Evolutionary conservation across 2,113 vertebrate genomes (phyloP), one percentile per base, ranked within the genome.

Genomic region (Corythornis madagascariensis): DNA sequence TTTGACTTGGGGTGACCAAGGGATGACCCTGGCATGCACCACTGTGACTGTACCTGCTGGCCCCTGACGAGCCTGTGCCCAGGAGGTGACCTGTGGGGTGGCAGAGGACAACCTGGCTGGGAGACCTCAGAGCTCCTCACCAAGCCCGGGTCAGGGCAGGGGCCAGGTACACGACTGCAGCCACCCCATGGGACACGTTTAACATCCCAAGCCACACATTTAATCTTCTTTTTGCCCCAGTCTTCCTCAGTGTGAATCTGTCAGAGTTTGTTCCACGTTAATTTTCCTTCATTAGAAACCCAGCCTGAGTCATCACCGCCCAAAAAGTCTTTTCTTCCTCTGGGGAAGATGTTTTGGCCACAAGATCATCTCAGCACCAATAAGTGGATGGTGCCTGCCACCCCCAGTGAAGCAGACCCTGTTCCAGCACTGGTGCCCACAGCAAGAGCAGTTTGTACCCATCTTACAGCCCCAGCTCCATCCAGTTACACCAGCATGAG

Each of bases 1-100:
- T 64, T 75, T 53, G 47, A 1, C n/a, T 59, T 1, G 0, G 17
- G 63, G 11, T 0, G 1, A 33, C 16, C 1, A 1, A 22, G 53
- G 84, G 38, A 15, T 71, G 72, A 42, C 28, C 38, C 47, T 21
- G 69, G 21, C 17, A n/a, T 10, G 59, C 55, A 24, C 2, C 48
- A 28, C 28, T 1, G 0, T 13, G 65, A 10, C 56, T 81, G 77
- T 25, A 6, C 61, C 47, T 15, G 29, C 53, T 12, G 21, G 40
- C 14, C 50, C 76, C 83, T 71, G 86, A 52, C 53, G 40, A 35
- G 14, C 26, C 0, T 3, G 31, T 85, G 59, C 50, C 72, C 64
- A n/a, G 13, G 19, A 64, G 61, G 33, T 69, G 78, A 35, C 66
- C 2, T 6, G 25, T 8, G 65, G 38, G 77, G 69, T 81, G 59